These are phyloP conservation scores for Ectemnius continuus DNA, from an alignment of 2,888 invertebrate genomes.

Conservation along the genomic window DNA sequence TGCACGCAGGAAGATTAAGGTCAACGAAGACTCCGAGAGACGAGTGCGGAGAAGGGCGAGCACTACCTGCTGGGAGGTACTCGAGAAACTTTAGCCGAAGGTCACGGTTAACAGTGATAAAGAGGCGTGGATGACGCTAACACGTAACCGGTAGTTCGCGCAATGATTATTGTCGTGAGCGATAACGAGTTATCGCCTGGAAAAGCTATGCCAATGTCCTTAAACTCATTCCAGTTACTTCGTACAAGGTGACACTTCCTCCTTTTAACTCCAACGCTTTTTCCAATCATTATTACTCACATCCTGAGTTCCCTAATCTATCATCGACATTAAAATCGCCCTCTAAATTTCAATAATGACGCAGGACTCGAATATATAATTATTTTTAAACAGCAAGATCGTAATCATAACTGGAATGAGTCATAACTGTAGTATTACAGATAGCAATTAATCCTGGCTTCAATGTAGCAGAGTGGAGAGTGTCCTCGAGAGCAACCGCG, in stretches of 20 bases:
- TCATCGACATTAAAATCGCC: too few species aligned
- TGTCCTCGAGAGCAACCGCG: background rate
- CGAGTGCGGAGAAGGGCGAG: slow-evolving; percentile 12
- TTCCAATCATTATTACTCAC: too few species aligned
- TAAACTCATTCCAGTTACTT: too few species aligned
- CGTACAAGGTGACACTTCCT: too few species aligned
- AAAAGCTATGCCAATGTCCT: too few species aligned
- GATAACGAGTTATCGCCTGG: too few species aligned
- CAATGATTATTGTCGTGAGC: background rate
- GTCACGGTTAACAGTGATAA: slow-evolving; percentile 27
- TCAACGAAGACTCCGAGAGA: slow-evolving; percentile 40
- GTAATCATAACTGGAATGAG: background rate
- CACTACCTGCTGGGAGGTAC: slow-evolving; percentile 28
- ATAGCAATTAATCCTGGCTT: background rate
- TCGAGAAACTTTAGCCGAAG: slow-evolving; percentile 41
- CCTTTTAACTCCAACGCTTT: too few species aligned
- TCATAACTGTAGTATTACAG: background rate
- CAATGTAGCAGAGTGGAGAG: slow-evolving; percentile 17
- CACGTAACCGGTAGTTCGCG: background rate
- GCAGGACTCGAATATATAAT: background rate
- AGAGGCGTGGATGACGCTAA: slow-evolving; percentile 6
- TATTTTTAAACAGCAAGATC: background rate
- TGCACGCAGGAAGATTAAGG: slow-evolving; percentile 36
- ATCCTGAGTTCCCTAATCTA: too few species aligned
- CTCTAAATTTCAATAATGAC: too few species aligned